Conservation (phyloP, 2,888 invertebrate species). For the Meiosimyza decipiens region DNA sequence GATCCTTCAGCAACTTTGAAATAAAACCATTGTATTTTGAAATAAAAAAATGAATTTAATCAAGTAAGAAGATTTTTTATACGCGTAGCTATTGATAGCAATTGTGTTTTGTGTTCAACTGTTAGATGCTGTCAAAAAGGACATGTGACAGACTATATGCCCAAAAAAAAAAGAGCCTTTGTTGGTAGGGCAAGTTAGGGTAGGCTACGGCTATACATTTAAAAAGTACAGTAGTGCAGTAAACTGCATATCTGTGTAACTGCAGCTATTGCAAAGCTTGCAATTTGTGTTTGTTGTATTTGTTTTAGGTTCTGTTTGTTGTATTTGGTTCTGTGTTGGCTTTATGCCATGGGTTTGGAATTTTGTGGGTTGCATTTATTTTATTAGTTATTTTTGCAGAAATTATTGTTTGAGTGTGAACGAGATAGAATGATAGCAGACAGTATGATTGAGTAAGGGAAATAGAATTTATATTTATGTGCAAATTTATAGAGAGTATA, state of each 20-base stretch:
- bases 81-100: no score
- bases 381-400: conserved; percentile 13
- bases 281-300: not conserved
- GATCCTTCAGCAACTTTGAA: no score
- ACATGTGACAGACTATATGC: no score
- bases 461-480: conserved; percentile 3
- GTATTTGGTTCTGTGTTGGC: conserved; percentile 1
- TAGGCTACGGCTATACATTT: no score
- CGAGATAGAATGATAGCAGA: not conserved
- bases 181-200: no score
- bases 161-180: no score
- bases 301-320: not conserved
- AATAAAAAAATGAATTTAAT: no score
- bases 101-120: no score
- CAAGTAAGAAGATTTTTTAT: no score
- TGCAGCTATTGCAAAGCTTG: not conserved
- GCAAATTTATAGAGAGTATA: conserved; percentile 9
- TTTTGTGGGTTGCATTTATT: conserved; percentile 26
- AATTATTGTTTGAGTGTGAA: not conserved
- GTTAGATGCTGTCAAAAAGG: no score
- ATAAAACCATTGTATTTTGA: no score
- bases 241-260: not conserved
- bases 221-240: no score
- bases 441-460: not conserved
- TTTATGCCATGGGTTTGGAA: conserved; percentile 19